Evolutionary conservation across 1,140 invertebrate genomes (phyloP).

Genomic region (Radopholus similis): DNA sequence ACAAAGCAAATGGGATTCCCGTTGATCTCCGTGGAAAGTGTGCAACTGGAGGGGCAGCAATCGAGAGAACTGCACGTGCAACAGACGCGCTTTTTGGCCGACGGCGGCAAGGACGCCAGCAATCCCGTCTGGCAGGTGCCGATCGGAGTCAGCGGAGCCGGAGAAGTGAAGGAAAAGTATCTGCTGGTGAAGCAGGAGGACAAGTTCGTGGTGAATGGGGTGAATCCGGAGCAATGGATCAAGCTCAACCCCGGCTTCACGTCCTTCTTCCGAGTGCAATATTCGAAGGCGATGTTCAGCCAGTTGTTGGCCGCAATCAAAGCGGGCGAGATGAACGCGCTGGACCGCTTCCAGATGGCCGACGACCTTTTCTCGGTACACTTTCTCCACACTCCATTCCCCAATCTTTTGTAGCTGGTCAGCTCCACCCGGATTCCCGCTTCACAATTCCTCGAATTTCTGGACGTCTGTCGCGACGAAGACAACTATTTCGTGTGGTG

Average conservation of each 20-base stretch:
- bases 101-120: conserved; percentile 35
- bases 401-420: conserved; percentile 65
- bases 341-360: conserved; percentile 82
- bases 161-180: conserved; percentile 65
- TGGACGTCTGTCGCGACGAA: conserved; percentile 43
- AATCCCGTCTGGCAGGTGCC: conserved; percentile 67
- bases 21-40: conserved; percentile 63
- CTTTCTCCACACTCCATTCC: too few species aligned
- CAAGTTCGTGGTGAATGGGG: conserved; percentile 68
- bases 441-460: conserved; percentile 51
- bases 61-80: conserved; percentile 23
- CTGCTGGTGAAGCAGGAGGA: conserved; percentile 67
- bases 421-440: conserved; percentile 36
- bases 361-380: conserved; percentile 79
- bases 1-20: conserved; percentile 88
- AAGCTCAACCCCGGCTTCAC: conserved; percentile 67
- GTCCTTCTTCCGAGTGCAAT: conserved; percentile 72
- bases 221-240: conserved; percentile 74
- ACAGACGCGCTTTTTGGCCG: conserved; percentile 33
- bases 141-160: conserved; percentile 70
- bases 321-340: conserved; percentile 73
- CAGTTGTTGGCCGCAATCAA: conserved; percentile 75
- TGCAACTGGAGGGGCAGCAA: conserved; percentile 18
- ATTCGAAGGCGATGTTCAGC: conserved; percentile 74
- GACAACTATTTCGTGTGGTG: conserved; percentile 57